Base-by-base conservation (phyloP, 2,113 vertebrate genomes). In the Jaculus jaculus region DNA sequence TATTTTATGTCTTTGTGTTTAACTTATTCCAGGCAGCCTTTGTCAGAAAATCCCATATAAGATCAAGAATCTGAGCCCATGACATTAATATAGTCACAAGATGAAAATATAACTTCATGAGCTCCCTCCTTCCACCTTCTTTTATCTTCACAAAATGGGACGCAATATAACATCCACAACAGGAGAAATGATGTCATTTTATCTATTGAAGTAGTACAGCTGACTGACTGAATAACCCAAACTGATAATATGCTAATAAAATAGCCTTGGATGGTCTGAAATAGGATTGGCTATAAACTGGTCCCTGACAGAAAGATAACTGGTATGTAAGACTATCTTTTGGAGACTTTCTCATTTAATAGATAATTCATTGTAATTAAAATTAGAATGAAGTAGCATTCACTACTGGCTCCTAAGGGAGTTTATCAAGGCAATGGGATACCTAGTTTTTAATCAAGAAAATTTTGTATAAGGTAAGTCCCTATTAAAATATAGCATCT, bases 341-440 rank as follows among this genome's bases (percentile, higher is more conserved):
- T 73, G 18, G 37, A 96, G 63, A 87, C 37, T 95, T 95, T 94
- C 93, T 88, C 82, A 87, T 97, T 97, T 97, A 97, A 92, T 86
- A 79, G 96, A 78, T 95, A 96, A 96, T 97, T 97, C 91, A 96
- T 93, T 97, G 92, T 97, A 97, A 98, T 98, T 97, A 97, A 97
- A 98, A 95, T 97, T 88, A 96, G 98, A 98, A 97, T 95, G 69
- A 97, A 98, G 97, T 96, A 89, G n/a, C 91, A 98, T 98, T 98
- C 74, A 74, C 63, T 93, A 90, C 84, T 78, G 74, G 83, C 78
- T 96, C 95, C 89, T 93, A 68, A 83, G 95, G 97, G 94, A 96
- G 84, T 97, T 98, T 97, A 97, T 92, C 87, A 96, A 96, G 94
- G 90, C 87, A 94, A 91, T 73, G 95, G 16, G n/a, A 7, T 71